A percentile compares a stretch with the other conserved stretches of the same genome.
phyloP scores from a whole-genome alignment of 2,113 vertebrate genomes.

The Panurus biarmicus region DNA sequence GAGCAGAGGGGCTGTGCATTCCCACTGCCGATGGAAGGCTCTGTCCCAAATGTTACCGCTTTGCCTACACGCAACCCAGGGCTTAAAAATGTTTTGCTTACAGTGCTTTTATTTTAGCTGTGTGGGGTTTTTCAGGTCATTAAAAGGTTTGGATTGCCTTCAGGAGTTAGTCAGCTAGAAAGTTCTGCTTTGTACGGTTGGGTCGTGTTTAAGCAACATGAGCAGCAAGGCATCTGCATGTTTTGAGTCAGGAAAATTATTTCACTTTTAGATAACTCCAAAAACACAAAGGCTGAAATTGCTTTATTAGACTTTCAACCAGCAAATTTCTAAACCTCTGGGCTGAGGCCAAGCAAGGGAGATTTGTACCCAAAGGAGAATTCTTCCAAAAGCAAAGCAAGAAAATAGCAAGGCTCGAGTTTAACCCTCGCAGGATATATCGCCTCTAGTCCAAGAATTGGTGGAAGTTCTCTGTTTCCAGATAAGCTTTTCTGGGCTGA shows the following conservation, averaged over 20 bases:
- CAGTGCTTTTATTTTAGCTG: slow-evolving; percentile 1
- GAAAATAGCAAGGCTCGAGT: background rate
- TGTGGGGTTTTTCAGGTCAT: background rate
- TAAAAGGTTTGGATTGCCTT: slow-evolving; percentile 12
- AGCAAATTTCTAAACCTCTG: slow-evolving; percentile 10
- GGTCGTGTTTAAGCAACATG: background rate
- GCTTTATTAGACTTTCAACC: slow-evolving; percentile 14
- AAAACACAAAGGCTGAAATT: background rate
- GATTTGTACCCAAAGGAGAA: slow-evolving; percentile 21
- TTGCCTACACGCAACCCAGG: background rate
- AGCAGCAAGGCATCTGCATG: background rate
- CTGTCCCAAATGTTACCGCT: background rate
- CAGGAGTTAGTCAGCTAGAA: slow-evolving; percentile 13
- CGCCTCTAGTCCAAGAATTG: background rate
- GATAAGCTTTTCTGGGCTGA: slow-evolving; percentile 13
- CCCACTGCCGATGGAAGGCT: background rate
- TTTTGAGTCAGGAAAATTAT: slow-evolving; percentile 10
- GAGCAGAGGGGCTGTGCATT: background rate
- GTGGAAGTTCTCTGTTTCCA: slow-evolving; percentile 30
- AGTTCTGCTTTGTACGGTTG: background rate
- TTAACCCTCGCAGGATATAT: slow-evolving; percentile 42
- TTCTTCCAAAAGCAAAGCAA: slow-evolving; percentile 30
- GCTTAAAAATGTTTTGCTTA: background rate
- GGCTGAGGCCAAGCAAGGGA: slow-evolving; percentile 20
- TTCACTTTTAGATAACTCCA: background rate